A percentile compares a stretch with the other conserved stretches of the same genome.
Evolutionary conservation across 2,113 vertebrate genomes (phyloP).

Genomic region (Otus sunia): DNA sequence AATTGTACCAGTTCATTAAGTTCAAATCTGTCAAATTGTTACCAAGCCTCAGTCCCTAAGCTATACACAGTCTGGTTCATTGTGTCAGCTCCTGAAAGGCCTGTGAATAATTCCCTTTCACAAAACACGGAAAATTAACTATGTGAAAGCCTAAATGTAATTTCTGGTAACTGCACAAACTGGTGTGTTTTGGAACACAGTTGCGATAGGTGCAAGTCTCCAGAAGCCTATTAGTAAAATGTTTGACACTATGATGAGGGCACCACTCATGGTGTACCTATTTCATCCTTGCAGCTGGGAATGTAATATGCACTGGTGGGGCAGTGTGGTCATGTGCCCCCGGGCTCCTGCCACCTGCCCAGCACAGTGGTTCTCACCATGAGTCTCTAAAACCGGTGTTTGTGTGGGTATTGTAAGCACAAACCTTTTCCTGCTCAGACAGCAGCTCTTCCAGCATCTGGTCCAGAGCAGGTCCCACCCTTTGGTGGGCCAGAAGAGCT

Average conservation of each 20-base stretch:
- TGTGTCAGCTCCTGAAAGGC: not conserved
- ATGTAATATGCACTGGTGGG: accelerated
- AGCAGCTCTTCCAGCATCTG: not conserved
- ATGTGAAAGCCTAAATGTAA: not conserved
- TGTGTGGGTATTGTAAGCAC: not conserved
- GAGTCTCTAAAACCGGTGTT: not conserved
- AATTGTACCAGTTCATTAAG: not conserved
- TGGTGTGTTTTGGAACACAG: not conserved
- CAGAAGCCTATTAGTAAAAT: not conserved
- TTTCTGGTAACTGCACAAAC: not conserved
- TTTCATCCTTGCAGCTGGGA: not conserved
- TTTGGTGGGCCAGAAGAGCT: not conserved
- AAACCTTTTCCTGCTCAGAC: not conserved
- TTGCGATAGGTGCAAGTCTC: not conserved
- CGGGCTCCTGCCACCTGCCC: not conserved
- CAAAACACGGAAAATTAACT: not conserved
- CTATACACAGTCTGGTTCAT: not conserved
- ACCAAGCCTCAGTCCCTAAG: not conserved
- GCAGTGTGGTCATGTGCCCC: too few relatives aligned
- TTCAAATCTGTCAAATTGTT: not conserved
- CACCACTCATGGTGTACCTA: not conserved
- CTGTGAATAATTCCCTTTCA: not conserved
- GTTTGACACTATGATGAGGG: accelerated
- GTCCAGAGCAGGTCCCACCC: not conserved
- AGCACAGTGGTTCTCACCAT: not conserved